Base-by-base conservation (phyloP, 2,113 vertebrate genomes). In the Eurystomus gularis region DNA sequence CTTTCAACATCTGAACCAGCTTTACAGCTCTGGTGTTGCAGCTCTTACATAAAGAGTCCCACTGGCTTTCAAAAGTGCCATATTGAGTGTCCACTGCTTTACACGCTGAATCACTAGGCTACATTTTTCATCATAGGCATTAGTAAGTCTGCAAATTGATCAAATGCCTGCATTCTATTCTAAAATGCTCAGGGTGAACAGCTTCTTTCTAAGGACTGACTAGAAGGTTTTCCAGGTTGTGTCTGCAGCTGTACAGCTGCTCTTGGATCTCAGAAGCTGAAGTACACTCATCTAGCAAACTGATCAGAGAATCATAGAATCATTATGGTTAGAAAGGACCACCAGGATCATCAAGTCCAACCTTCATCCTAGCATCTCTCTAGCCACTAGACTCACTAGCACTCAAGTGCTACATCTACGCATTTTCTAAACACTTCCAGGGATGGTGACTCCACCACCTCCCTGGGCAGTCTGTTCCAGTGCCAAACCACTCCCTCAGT, bases 181-280 rank as follows among this genome's bases (percentile, higher is more conserved):
- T 80, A 20, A 82, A 82, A 85, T 48, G 26, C 35, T 89, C 35
- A 61, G 52, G 73, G 17, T 85, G 77, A 82, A 55, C 8, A 26
- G 29, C 19, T 46, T 40, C 46, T 28, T 75, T 40, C 73, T 35
- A 55, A 62, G 31, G 46, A 15, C 48, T 64, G 44, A 60, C 49
- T 64, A 69, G 51, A 76, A 64, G 48, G 25, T 72, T 90, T 85
- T 80, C 13, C 42, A 88, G 39, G 91, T 64, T 89, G 65, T 1
- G 2, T n/a, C 86, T 91, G 65, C 65, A 80, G 81, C 86, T 61
- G 33, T 76, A 44, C 35, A 57, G 70, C 5, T 48, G 75, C 44
- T 11, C 82, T 95, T 66, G 58, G 46, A 79, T 83, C 57, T 96
- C 77, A 82, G 42, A 64, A 78, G 24, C 26, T 93, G 69, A 89